phyloP scores from a whole-genome alignment of 1,140 invertebrate species.

The Holotrichia oblita region DNA sequence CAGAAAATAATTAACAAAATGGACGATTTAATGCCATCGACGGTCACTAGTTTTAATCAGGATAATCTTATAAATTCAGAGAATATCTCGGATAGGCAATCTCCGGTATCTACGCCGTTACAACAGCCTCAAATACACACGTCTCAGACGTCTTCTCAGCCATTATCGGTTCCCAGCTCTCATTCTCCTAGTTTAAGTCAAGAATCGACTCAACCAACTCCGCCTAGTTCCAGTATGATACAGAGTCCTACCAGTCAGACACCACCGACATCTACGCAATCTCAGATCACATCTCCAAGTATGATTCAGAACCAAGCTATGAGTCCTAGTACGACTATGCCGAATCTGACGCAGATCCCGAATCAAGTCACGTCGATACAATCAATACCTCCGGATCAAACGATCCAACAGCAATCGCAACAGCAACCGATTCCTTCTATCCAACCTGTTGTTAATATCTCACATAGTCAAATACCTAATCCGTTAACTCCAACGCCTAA shows the following conservation, averaged over 20 bases:
- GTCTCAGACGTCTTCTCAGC: background rate
- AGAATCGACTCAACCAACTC: constrained; percentile 6
- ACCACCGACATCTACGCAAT: constrained; percentile 26
- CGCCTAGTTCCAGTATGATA: constrained; percentile 28
- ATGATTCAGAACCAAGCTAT: background rate
- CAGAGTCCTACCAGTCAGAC: constrained; percentile 36
- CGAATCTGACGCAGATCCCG: background rate
- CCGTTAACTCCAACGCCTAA: background rate
- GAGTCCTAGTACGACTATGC: constrained; percentile 11
- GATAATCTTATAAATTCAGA: constrained; percentile 44
- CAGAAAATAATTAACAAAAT: constrained; percentile 59
- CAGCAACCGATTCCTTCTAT: background rate
- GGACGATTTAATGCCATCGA: constrained; percentile 58
- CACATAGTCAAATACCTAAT: background rate
- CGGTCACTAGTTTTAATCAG: constrained; percentile 54
- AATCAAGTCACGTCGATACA: too few species aligned
- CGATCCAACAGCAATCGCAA: background rate
- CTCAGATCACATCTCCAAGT: constrained; percentile 1
- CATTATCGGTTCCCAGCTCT: background rate
- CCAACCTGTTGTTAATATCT: background rate
- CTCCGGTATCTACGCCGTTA: background rate
- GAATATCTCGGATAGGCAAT: constrained; percentile 24
- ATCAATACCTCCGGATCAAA: background rate
- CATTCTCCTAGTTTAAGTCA: constrained; percentile 21
- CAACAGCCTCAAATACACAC: constrained; percentile 37